These are phyloP conservation scores for Eurytoma adleriae DNA, from an alignment of 2,888 invertebrate species.

Conservation along the genomic window DNA sequence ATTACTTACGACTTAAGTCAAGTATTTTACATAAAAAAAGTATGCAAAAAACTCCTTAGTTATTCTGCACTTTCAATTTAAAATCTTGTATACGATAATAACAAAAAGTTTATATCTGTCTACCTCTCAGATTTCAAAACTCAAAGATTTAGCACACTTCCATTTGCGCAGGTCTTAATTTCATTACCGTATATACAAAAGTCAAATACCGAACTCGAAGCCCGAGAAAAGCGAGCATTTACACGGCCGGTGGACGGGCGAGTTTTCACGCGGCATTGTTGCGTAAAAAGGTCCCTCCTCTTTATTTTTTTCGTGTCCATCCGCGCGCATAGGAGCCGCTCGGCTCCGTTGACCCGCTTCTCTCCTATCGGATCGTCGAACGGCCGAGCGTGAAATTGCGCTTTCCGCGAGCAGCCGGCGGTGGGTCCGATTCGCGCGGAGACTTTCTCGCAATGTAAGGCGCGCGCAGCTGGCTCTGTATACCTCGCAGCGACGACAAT, in stretches of 20 bases:
- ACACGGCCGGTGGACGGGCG: slow-evolving; percentile 10
- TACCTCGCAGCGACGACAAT: not conserved
- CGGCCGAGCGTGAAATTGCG: slow-evolving; percentile 37
- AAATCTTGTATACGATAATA: no score
- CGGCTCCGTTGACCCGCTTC: not conserved
- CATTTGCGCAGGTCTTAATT: no score
- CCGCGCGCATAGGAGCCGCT: not conserved
- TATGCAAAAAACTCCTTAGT: no score
- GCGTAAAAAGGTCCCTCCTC: slow-evolving; percentile 16
- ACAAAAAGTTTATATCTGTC: no score
- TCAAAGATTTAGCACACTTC: no score
- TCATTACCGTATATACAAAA: no score
- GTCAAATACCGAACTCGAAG: no score
- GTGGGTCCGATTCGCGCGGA: not conserved
- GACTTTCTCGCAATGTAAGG: not conserved
- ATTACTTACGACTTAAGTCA: no score
- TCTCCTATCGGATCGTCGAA: not conserved
- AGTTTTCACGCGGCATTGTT: slow-evolving; percentile 30
- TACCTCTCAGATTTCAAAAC: no score
- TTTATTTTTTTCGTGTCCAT: no score
- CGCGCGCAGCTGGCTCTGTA: not conserved
- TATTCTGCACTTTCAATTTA: no score
- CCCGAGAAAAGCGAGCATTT: not conserved
- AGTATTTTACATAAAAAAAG: no score
- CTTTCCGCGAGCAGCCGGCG: not conserved